Evolutionary conservation across 2,797 vertebrate genomes (phyloP).

Genomic region (Emydoidea blandingii): DNA sequence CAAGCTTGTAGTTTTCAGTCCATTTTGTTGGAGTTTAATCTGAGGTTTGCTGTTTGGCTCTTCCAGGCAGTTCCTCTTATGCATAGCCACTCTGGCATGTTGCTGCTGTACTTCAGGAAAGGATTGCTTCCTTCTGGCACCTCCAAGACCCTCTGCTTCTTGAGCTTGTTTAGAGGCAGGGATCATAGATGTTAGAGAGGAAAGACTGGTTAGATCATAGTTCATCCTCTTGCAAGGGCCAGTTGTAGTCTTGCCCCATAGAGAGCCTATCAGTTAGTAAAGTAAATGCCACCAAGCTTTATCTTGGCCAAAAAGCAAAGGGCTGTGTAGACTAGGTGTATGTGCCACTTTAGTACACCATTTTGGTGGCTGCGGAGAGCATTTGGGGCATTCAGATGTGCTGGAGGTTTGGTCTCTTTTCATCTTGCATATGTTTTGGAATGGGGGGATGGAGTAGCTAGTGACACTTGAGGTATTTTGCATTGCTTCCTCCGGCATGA

Average conservation of each 20-base stretch:
- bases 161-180: neutral
- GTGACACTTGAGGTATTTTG: fast-evolving
- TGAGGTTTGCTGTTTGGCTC: conserved; percentile 27
- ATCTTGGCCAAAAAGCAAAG: neutral
- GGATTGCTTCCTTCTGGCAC: neutral
- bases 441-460: fast-evolving
- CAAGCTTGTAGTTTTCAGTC: neutral
- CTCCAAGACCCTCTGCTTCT: neutral
- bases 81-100: conserved; percentile 34
- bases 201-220: neutral
- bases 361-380: neutral
- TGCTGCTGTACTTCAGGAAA: neutral
- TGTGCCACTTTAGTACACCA: neutral
- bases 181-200: fast-evolving
- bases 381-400: neutral
- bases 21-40: conserved; percentile 5
- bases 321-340: fast-evolving
- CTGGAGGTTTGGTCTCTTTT: neutral
- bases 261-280: neutral
- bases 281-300: neutral
- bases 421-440: neutral
- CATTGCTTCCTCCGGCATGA: fast-evolving
- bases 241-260: neutral
- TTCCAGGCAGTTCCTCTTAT: conserved; percentile 22
- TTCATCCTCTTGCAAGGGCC: neutral